Conservation (phyloP, 2,888 invertebrate genomes). For the Cordilura impudica region DNA sequence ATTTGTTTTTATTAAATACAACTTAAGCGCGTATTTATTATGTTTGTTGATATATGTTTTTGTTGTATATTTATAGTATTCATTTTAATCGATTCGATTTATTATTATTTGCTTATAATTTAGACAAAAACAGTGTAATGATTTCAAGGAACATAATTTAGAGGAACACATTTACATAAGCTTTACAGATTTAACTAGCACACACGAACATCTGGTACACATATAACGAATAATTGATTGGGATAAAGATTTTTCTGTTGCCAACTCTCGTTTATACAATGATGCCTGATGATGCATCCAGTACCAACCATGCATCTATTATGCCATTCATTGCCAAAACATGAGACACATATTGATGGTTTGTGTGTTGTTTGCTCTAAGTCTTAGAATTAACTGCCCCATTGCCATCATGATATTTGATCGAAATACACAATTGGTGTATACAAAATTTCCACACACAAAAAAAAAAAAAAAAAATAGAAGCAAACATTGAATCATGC, state of each 20-base stretch:
- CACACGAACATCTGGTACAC: not conserved
- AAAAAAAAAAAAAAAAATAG: not conserved
- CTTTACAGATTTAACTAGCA: no score
- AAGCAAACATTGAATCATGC: not conserved
- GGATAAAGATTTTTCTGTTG: not conserved
- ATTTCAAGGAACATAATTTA: no score
- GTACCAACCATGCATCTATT: not conserved
- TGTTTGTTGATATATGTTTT: no score
- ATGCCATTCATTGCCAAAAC: not conserved
- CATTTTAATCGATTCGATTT: no score
- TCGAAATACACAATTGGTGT: not conserved
- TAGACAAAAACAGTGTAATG: no score
- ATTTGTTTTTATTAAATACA: no score
- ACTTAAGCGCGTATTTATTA: no score
- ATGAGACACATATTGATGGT: not conserved
- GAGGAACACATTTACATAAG: not conserved
- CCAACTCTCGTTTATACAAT: conserved; percentile 11
- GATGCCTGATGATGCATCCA: not conserved
- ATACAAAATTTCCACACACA: not conserved
- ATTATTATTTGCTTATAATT: no score
- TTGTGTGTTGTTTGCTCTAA: conserved; percentile 1
- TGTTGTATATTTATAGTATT: no score
- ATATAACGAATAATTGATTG: not conserved
- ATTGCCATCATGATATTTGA: conserved; percentile 7
- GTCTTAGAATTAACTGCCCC: conserved; percentile 12